Percentiles rank a stretch among this genome's conserved stretches.
Conservation (phyloP, 2,113 vertebrate genomes). For the Pitta sordida region DNA sequence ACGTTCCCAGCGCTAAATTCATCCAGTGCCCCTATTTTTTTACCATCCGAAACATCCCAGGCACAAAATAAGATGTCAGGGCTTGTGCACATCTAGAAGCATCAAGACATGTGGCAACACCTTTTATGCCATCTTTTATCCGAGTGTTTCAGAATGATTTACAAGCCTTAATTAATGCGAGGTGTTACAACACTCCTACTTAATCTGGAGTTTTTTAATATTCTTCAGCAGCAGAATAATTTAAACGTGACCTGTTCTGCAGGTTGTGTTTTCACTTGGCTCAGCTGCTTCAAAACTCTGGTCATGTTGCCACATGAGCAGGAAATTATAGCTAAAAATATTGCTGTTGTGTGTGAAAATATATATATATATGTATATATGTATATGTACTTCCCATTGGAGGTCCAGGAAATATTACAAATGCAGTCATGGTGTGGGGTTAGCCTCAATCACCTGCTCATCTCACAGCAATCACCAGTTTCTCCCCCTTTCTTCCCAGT, state of each 20-base stretch:
- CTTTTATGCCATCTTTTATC: conserved; percentile 50
- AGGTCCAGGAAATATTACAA: neutral
- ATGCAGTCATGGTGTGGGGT: neutral
- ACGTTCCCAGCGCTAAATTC: neutral
- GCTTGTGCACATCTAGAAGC: neutral
- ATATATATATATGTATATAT: neutral
- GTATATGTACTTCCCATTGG: neutral
- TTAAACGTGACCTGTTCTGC: conserved; percentile 69
- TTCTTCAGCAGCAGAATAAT: conserved; percentile 64
- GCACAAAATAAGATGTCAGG: neutral
- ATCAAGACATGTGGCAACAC: conserved; percentile 48
- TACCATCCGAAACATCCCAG: neutral
- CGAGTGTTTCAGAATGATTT: conserved; percentile 50
- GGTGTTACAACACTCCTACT: conserved; percentile 60
- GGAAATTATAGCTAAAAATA: conserved; percentile 66
- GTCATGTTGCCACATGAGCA: conserved; percentile 55
- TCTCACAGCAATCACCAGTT: neutral
- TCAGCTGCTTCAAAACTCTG: conserved; percentile 48
- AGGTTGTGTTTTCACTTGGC: conserved; percentile 63
- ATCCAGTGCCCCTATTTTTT: neutral
- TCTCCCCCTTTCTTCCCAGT: neutral
- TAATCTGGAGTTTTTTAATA: conserved; percentile 67
- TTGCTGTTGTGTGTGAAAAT: neutral
- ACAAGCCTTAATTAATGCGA: conserved; percentile 59
- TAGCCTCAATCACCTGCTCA: neutral